phyloP scores from a whole-genome alignment of 2,888 invertebrate genomes.

The Molorchus minor region DNA sequence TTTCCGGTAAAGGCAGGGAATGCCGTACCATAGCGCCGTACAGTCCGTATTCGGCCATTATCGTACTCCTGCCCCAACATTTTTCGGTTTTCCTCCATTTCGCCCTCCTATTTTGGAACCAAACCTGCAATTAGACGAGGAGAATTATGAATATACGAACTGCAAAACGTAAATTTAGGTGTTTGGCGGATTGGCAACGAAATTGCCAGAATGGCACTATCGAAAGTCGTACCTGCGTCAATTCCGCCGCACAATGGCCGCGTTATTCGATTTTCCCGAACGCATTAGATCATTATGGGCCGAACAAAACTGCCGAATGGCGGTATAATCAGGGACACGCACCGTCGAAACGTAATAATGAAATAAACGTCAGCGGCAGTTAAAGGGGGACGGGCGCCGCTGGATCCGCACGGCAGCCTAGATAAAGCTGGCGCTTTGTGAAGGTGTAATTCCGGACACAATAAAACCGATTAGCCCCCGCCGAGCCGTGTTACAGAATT shows the following conservation, averaged over 20 bases:
- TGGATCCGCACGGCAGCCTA: constrained; percentile 16
- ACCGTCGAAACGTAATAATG: constrained; percentile 50
- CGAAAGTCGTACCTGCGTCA: not conserved
- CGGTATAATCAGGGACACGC: constrained; percentile 49
- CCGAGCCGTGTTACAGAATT: constrained; percentile 61
- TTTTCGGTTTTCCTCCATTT: constrained; percentile 99
- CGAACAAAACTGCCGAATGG: constrained; percentile 45
- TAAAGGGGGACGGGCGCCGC: constrained; percentile 43
- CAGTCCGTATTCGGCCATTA: constrained; percentile 99
- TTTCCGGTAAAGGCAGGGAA: constrained; percentile 97
- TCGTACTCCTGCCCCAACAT: constrained; percentile 99
- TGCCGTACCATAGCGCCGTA: constrained; percentile 99
- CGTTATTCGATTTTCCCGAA: constrained; percentile 48
- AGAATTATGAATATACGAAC: no score
- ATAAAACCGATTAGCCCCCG: constrained; percentile 63
- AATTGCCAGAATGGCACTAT: not conserved
- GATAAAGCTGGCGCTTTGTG: constrained; percentile 44
- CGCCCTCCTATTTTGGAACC: constrained; percentile 98
- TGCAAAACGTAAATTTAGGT: not conserved
- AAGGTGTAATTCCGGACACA: constrained; percentile 61
- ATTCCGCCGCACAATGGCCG: constrained; percentile 31
- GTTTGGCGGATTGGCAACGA: no score
- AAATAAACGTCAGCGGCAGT: constrained; percentile 58
- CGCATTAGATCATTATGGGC: constrained; percentile 45
- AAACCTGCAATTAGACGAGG: constrained; percentile 81